Percentiles rank a stretch among this genome's conserved stretches.
These are phyloP conservation scores for Esox lucius DNA, from an alignment of 2,797 vertebrate genomes.

Conservation along the genomic window DNA sequence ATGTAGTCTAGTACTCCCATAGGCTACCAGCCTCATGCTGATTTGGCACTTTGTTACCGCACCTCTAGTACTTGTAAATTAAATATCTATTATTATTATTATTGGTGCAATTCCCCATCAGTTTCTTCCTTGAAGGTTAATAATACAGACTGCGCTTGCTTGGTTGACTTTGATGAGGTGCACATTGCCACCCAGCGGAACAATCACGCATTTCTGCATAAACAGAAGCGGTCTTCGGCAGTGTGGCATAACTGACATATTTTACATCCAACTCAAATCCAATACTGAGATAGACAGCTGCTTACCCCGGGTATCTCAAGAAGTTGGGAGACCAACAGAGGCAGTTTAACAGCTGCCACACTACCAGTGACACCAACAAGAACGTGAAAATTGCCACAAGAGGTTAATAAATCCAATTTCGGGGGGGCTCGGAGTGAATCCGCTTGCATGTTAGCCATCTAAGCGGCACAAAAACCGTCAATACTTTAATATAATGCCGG, in stretches of 20 bases:
- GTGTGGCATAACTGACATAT: background rate
- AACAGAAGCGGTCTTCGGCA: background rate
- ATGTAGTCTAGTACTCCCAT: too few relatives aligned
- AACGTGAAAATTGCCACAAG: conserved; percentile 56
- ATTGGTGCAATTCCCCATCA: background rate
- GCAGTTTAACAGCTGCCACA: conserved; percentile 90
- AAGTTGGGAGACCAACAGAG: conserved; percentile 79
- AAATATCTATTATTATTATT: background rate
- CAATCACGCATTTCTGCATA: background rate
- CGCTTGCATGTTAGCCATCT: conserved; percentile 54
- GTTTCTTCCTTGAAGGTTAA: background rate
- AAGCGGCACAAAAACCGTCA: background rate
- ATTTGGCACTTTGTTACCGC: too few relatives aligned
- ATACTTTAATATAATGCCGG: too few relatives aligned
- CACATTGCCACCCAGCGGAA: background rate
- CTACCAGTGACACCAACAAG: conserved; percentile 93
- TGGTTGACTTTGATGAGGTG: background rate
- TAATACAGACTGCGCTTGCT: background rate
- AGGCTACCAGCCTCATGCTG: too few relatives aligned
- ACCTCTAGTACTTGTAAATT: too few relatives aligned
- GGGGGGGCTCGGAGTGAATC: conserved; percentile 4
- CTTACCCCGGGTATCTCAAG: conserved; percentile 85
- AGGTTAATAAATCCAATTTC: conserved; percentile 38
- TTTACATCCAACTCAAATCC: background rate
- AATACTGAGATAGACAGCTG: conserved; percentile 10